Base-by-base conservation (phyloP, 2,113 vertebrate species). In the Pluvialis apricaria region DNA sequence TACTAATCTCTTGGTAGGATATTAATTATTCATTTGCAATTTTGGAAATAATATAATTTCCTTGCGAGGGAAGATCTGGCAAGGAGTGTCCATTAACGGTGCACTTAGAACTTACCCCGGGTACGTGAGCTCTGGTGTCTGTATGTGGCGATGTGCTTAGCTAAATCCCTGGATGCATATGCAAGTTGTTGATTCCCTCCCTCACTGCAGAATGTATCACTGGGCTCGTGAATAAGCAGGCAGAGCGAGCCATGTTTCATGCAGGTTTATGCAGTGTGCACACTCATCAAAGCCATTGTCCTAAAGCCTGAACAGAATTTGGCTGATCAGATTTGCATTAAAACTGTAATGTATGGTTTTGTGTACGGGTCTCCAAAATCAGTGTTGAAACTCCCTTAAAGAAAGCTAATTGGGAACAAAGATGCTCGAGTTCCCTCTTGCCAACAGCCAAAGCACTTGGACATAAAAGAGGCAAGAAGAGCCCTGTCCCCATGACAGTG, bases 1-100 rank as follows among this genome's bases (percentile, higher is more conserved):
- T 38, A 69, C 29, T 65, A 38, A 71, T 91, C 86, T 91, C 34
- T 91, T 72, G 40, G 45, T 42, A 61, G 69, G 24, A 8, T 87
- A 82, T 89, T 94, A 93, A 94, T 91, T 82, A 76, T 84, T 89
- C 21, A 72, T 69, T 89, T 91, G 17, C 40, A 76, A 12, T 84
- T 96, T 94, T 92, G 83, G 66, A 88, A 92, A 79, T 9, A 20
- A 79, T 61, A 71, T 90, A 2, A 45, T 76, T 94, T 94, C 44
- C 51, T 94, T 45, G 21, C 57, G 72, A 54, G 44, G 42, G 36
- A 75, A 71, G 47, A 68, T 40, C 64, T 55, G 51, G 40, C 69
- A 68, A 89, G 80, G 71, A 86, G 25, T 34, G 26, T 31, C 64
- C 66, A 77, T 64, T 84, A 86, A 47, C 44, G 28, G n/a, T 31